These are phyloP conservation scores for Sciurus vulgaris DNA, from an alignment of 2,797 vertebrate genomes.

Conservation along the genomic window DNA sequence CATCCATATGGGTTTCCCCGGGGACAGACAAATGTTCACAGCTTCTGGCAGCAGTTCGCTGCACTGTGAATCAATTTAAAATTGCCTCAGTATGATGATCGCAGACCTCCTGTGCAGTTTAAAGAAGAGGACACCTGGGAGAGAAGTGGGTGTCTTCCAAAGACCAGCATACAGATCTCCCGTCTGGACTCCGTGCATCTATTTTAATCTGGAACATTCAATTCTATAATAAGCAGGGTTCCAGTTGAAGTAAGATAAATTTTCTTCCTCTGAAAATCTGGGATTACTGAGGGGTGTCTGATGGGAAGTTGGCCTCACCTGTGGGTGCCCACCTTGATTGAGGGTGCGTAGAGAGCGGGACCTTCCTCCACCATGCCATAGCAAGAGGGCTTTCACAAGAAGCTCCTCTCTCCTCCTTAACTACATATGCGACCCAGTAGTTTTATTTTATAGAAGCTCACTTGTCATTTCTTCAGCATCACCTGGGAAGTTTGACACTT, in stretches of 20 bases:
- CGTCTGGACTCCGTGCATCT: not conserved
- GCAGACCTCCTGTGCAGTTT: not conserved
- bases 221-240: not conserved
- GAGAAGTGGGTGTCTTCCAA: constrained; percentile 3
- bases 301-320: not conserved
- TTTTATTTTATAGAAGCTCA: not conserved
- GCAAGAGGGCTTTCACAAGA: not conserved
- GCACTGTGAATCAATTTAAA: constrained; percentile 44
- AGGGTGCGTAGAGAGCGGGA: too few species aligned
- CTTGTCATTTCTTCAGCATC: not conserved
- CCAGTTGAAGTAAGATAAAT: constrained; percentile 40
- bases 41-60: constrained; percentile 29
- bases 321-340: not conserved
- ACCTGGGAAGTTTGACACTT: not conserved
- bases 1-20: constrained; percentile 57
- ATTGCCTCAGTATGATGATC: constrained; percentile 44
- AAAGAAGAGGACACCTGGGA: constrained; percentile 48
- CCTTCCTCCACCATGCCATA: accelerated
- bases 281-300: not conserved
- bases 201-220: constrained; percentile 41
- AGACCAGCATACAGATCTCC: not conserved
- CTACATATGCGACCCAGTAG: not conserved
- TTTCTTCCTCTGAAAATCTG: not conserved
- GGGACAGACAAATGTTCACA: not conserved
- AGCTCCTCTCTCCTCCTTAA: not conserved